phyloP scores from a whole-genome alignment of 2,888 invertebrate species.

The Vandiemenella viatica region DNA sequence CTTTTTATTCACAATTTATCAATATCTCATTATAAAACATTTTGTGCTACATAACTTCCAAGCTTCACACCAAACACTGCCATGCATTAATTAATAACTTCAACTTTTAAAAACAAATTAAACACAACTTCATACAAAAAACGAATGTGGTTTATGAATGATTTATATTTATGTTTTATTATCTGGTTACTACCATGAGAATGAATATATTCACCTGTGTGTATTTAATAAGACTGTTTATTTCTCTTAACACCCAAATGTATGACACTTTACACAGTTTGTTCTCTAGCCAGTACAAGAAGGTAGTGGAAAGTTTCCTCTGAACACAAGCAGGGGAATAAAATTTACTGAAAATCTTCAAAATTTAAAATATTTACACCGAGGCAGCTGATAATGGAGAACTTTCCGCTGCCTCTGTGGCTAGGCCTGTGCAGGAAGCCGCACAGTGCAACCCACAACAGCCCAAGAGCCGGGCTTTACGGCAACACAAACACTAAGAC shows the following conservation, averaged over 20 bases:
- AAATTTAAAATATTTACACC: slow-evolving; percentile 20
- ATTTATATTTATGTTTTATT: slow-evolving; percentile 15
- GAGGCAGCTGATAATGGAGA: slow-evolving; percentile 12
- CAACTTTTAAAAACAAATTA: slow-evolving; percentile 10
- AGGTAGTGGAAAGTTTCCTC: slow-evolving; percentile 13
- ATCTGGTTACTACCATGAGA: slow-evolving; percentile 15
- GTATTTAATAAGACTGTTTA: slow-evolving; percentile 19
- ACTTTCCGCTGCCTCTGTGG: slow-evolving; percentile 16
- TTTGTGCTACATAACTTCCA: slow-evolving; percentile 11
- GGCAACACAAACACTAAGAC: neutral
- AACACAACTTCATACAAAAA: neutral
- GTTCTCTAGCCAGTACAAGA: too few relatives aligned
- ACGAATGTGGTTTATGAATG: neutral
- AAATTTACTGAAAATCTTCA: slow-evolving; percentile 16
- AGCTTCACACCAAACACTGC: slow-evolving; percentile 10
- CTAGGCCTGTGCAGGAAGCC: slow-evolving; percentile 1
- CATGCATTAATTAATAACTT: slow-evolving; percentile 9
- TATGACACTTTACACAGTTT: slow-evolving; percentile 17
- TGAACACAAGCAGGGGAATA: slow-evolving; percentile 18
- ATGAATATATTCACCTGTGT: slow-evolving; percentile 15
- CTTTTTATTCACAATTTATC: slow-evolving; percentile 13
- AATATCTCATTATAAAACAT: slow-evolving; percentile 12
- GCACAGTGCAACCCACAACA: neutral
- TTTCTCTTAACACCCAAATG: slow-evolving; percentile 19
- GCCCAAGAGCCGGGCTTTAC: neutral